Base-by-base conservation (phyloP, 2,113 vertebrate genomes). In the Macroglossus sobrinus region DNA sequence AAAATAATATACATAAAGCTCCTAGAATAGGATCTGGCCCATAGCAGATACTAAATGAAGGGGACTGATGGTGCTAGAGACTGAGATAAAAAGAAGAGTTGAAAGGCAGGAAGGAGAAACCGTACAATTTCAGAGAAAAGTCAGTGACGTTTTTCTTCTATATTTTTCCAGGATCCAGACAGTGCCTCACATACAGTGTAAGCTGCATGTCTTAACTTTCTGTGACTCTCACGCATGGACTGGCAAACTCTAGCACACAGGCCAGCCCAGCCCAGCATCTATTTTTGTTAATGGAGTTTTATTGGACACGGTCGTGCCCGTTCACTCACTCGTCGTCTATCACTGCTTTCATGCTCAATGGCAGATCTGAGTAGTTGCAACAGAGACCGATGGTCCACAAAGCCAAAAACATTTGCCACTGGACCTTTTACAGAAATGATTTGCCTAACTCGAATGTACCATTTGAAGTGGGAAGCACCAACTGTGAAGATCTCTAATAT, bases 251-350 rank as follows among this genome's bases (percentile, higher is more conserved):
- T 4, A 33, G 26, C 43, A 81, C 35, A 22, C 4, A 57, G 33
- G 8, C 30, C 47, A 61, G 33, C 12, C 14, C 0, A 0, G 21
- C 19, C 30, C 40, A 24, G 12, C 16, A 22, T 33, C 21, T 38
- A 18, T 2, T 79, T 80, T 68, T 74, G 43, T 75, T 72, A 74
- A 79, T 74, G 86, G 79, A 84, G 74, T 50, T 92, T 81, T 91
- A 90, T n/a, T 64, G 88, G 30, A 69, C 57, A 50, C 10, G 40
- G 15, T 7, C 28, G 63, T 30, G 12, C 14, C 28, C 22, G 4
- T 26, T 79, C 47, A 38, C 30, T 45, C 63, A 5, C 30, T 22
- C 38, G 80, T 18, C 1, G 4, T 59, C 76, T 59, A 5, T 7
- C 30, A 22, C 53, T 76, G 35, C 6, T 71, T 76, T 53, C 16